These are phyloP conservation scores for Cabera pusaria DNA, from an alignment of 2,888 invertebrate species.

Conservation along the genomic window DNA sequence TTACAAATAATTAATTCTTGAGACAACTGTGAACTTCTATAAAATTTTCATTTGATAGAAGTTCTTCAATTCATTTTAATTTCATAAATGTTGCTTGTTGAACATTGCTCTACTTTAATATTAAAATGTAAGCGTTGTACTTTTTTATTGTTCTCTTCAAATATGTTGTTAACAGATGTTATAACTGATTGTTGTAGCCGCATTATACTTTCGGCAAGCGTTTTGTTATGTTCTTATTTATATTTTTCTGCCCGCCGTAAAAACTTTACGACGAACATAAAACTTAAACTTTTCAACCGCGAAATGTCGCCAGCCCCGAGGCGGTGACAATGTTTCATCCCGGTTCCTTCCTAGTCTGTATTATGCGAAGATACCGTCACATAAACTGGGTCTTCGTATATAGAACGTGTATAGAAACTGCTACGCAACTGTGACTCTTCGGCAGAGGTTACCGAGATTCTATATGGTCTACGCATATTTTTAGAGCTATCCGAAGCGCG, in stretches of 20 bases:
- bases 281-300: constrained; percentile 30
- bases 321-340: constrained; percentile 25
- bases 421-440: constrained; percentile 3
- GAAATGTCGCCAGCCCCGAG: constrained; percentile 16
- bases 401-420: constrained; percentile 1
- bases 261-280: constrained; percentile 26
- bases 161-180: constrained; percentile 15
- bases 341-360: constrained; percentile 13
- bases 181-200: constrained; percentile 16
- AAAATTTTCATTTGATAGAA: constrained; percentile 8
- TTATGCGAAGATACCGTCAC: constrained; percentile 1
- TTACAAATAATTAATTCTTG: constrained; percentile 9
- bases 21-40: constrained; percentile 6
- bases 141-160: too few relatives aligned
- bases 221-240: constrained; percentile 23
- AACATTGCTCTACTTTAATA: too few relatives aligned
- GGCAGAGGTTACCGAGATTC: constrained; percentile 25
- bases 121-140: too few relatives aligned
- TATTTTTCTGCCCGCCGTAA: constrained; percentile 23
- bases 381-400: constrained; percentile 6
- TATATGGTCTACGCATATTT: constrained; percentile 30
- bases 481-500: constrained; percentile 37
- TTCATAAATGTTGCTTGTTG: constrained; percentile 12
- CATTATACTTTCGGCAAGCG: constrained; percentile 22
- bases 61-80: constrained; percentile 6